A percentile compares a stretch with the other conserved stretches of the same genome.
Conservation (phyloP, 2,888 invertebrate species). For the Hololepta plana region DNA sequence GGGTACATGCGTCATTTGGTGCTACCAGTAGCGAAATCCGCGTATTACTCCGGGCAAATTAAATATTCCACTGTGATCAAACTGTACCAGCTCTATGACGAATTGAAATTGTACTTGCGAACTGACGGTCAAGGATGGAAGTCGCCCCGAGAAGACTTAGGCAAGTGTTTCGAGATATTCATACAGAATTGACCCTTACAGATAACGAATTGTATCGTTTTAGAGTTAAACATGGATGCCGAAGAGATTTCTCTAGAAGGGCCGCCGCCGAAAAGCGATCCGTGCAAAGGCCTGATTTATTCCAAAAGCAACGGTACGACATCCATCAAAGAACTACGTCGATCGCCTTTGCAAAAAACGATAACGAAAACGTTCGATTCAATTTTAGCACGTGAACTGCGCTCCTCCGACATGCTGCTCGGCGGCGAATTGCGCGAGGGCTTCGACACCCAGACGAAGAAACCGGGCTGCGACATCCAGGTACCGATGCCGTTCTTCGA, state of each 20-base stretch:
- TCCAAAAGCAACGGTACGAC: too few species aligned
- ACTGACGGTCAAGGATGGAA: conserved; percentile 42
- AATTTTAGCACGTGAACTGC: too few species aligned
- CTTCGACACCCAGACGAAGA: too few species aligned
- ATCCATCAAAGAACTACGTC: too few species aligned
- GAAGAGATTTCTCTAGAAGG: conserved; percentile 8
- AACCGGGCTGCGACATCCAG: conserved; percentile 10
- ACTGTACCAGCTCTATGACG: conserved; percentile 34
- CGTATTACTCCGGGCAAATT: conserved; percentile 43
- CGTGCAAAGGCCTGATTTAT: conserved; percentile 13
- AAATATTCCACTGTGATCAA: conserved; percentile 34
- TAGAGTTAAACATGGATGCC: conserved; percentile 6
- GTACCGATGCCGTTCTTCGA: conserved; percentile 41
- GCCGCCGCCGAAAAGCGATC: conserved; percentile 10
- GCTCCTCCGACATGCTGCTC: too few species aligned
- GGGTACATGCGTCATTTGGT: conserved; percentile 41
- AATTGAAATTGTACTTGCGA: conserved; percentile 35
- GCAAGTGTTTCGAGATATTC: not conserved
- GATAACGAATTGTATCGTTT: not conserved
- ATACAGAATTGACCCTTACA: not conserved
- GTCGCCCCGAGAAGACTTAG: not conserved
- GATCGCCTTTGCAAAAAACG: not conserved
- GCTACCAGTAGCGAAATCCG: conserved; percentile 37
- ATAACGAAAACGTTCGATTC: not conserved
- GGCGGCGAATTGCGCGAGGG: too few species aligned